A percentile compares a stretch with the other conserved stretches of the same genome.
Conservation (phyloP, 2,797 vertebrate genomes). For the Brachyalestes nurse region DNA sequence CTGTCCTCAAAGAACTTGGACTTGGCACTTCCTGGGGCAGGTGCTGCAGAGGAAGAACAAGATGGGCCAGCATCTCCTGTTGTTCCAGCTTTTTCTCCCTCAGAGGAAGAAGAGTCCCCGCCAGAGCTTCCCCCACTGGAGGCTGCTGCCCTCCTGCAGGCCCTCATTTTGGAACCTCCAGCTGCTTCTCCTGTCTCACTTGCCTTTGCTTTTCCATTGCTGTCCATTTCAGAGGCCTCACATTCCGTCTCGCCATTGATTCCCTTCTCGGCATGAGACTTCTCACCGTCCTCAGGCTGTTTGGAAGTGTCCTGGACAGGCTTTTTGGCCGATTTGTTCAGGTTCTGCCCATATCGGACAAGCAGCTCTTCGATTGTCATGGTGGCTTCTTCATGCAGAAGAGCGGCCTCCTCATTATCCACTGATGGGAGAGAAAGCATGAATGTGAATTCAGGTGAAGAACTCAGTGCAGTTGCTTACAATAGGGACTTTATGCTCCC, state of each 20-base stretch:
- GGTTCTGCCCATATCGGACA: constrained; percentile 91
- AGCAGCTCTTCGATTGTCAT: constrained; percentile 99
- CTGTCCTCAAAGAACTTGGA: constrained; percentile 99
- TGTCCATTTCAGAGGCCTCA: constrained; percentile 75
- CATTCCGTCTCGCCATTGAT: constrained; percentile 85
- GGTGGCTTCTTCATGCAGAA: constrained; percentile 96
- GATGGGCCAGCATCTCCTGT: constrained; percentile 92
- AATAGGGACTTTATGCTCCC: not conserved
- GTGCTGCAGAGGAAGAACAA: constrained; percentile 89
- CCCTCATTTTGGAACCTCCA: constrained; percentile 73
- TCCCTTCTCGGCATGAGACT: constrained; percentile 68
- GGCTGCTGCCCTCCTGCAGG: constrained; percentile 72
- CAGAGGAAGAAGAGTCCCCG: constrained; percentile 43
- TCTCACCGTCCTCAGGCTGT: constrained; percentile 72
- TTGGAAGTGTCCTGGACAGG: constrained; percentile 66
- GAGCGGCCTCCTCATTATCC: constrained; percentile 94
- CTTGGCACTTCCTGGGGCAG: constrained; percentile 85
- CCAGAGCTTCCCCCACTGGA: constrained; percentile 50
- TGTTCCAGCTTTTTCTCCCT: constrained; percentile 79
- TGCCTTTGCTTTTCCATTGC: constrained; percentile 80
- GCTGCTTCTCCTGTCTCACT: constrained; percentile 24
- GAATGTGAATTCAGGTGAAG: not conserved
- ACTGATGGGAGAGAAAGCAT: constrained; percentile 73
- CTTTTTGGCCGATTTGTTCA: constrained; percentile 86
- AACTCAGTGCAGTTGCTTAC: not conserved